Conservation (phyloP, 2,797 vertebrate genomes). For the Selene dorsalis region DNA sequence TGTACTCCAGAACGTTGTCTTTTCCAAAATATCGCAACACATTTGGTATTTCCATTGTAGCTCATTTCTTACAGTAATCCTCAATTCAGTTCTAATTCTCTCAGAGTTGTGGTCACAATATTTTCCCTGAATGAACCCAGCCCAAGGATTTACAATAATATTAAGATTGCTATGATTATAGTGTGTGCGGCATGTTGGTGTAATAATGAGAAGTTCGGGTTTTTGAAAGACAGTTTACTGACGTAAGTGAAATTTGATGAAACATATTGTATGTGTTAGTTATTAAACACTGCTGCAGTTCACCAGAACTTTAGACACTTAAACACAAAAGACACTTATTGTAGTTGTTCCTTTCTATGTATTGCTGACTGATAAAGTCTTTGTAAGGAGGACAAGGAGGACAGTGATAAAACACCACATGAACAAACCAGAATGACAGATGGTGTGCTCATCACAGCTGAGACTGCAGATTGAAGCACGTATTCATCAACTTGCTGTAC, state of each 20-base stretch:
- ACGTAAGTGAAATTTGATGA: neutral
- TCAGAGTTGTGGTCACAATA: too few species aligned
- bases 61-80: neutral
- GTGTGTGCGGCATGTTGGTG: neutral
- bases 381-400: neutral
- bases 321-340: neutral
- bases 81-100: neutral
- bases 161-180: neutral
- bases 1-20: neutral
- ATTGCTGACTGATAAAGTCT: neutral
- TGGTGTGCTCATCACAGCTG: neutral
- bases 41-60: slow-evolving; percentile 13
- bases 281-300: neutral
- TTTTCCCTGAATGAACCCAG: neutral
- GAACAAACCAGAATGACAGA: neutral
- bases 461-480: neutral
- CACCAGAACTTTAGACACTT: neutral
- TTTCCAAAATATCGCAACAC: slow-evolving; percentile 20
- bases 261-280: neutral
- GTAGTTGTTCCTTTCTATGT: neutral
- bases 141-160: neutral
- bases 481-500: neutral
- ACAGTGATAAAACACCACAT: neutral
- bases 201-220: neutral
- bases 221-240: neutral